These are phyloP conservation scores for Liopterus haemorrhoidalis DNA, from an alignment of 2,888 invertebrate genomes.

Conservation along the genomic window DNA sequence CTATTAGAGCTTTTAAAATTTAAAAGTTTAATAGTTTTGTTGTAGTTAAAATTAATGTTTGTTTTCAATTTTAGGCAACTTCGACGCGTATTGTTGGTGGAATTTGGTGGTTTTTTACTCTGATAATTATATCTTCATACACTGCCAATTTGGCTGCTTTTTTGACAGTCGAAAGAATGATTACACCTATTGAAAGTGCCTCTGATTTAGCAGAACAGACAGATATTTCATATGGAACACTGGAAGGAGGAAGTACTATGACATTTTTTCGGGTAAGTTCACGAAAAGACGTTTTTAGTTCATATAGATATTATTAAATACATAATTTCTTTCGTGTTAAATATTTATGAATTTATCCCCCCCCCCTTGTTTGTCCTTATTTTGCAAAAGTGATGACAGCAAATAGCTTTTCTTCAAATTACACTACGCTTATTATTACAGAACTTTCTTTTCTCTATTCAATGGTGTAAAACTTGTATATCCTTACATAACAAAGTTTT, in stretches of 20 bases:
- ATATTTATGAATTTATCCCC: conserved; percentile 1
- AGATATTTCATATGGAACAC: conserved; percentile 77
- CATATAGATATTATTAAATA: neutral
- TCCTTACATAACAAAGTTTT: no score
- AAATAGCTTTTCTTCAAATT: no score
- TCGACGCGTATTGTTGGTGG: conserved; percentile 78
- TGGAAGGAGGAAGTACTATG: conserved; percentile 80
- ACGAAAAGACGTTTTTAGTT: neutral
- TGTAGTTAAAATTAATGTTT: no score
- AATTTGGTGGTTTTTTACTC: conserved; percentile 89
- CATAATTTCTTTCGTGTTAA: conserved; percentile 5
- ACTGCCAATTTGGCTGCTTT: conserved; percentile 90
- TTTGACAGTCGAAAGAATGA: conserved; percentile 83
- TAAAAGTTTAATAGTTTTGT: no score
- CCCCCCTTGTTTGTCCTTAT: neutral
- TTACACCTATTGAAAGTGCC: conserved; percentile 77
- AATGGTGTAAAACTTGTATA: no score
- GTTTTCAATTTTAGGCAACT: conserved; percentile 47
- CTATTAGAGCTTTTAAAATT: no score
- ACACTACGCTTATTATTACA: no score
- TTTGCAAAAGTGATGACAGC: no score
- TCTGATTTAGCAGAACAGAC: conserved; percentile 77
- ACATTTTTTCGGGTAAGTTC: conserved; percentile 73
- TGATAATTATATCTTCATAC: conserved; percentile 86
- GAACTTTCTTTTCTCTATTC: no score